These are phyloP conservation scores for Leptopilina myrica DNA, from an alignment of 2,888 invertebrate genomes.

Conservation along the genomic window DNA sequence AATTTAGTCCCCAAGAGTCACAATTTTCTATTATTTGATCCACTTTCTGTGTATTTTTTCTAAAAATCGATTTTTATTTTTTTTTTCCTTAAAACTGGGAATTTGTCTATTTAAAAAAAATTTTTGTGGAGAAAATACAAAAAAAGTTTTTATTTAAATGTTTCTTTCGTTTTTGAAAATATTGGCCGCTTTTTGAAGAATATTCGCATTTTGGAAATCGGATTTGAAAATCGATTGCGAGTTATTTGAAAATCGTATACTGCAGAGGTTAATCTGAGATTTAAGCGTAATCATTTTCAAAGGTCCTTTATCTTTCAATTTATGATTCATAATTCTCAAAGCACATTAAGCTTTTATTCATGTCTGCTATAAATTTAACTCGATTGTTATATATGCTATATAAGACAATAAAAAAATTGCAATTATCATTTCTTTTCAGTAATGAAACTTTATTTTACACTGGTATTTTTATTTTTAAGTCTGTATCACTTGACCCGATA, in stretches of 20 bases:
- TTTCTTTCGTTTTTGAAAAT: too few relatives aligned
- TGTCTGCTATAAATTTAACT: conserved; percentile 7
- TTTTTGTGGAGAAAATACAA: too few relatives aligned
- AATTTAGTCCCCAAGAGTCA: too few relatives aligned
- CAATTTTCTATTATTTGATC: too few relatives aligned
- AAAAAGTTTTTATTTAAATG: too few relatives aligned
- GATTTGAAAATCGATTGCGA: background rate
- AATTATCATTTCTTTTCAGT: background rate
- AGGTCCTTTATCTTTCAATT: conserved; percentile 2
- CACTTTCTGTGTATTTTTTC: too few relatives aligned
- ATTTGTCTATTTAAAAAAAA: too few relatives aligned
- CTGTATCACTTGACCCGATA: too few relatives aligned
- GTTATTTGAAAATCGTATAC: background rate
- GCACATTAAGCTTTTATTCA: conserved; percentile 6
- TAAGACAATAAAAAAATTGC: background rate
- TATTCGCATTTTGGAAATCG: background rate
- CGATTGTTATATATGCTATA: background rate
- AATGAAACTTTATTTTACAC: background rate
- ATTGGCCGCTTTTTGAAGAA: too few relatives aligned
- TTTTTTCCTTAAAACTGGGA: too few relatives aligned
- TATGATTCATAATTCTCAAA: conserved; percentile 17
- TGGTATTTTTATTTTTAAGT: too few relatives aligned
- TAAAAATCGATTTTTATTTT: too few relatives aligned
- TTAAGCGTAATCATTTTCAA: background rate
- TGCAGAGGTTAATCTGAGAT: background rate